Evolutionary conservation across 2,113 vertebrate genomes (phyloP), one percentile per base, ranked within the genome.

Genomic region (Anhinga rufa): DNA sequence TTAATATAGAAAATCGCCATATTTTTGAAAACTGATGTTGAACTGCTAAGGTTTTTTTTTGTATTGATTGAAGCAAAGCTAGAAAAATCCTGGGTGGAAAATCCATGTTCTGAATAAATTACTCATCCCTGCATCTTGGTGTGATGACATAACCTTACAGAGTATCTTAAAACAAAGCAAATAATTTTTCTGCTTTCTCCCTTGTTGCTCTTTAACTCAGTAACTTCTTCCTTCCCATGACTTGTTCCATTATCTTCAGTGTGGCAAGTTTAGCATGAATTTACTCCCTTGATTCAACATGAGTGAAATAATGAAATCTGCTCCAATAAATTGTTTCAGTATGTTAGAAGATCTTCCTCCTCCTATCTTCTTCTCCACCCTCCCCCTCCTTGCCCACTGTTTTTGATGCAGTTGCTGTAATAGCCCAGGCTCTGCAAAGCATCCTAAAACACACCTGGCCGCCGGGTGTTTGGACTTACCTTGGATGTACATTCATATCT

Each of bases 211-310:
- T 95, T 92, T 68, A 65, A 44, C 32, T 86, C 26, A 8, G 24
- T 86, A 64, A 76, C 42, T 38, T 91, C 81, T 92, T 95, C 70
- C 84, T 97, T 95, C 75, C 46, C 42, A 44, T 82, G 62, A 74
- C 32, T 87, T 91, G 51, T 85, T 93, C 66, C 55, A 77, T 90
- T 92, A 66, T 93, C 62, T 92, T 76, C 74, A 79, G 49, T 2
- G 8, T 69, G 77, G 65, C 70, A 86, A 91, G 62, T 72, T 76
- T n/a, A 84, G 26, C 21, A 17, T 66, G 62, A 62, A 51, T 80
- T 82, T 92, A 21, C 16, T 82, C 42, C 25, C 51, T 51, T 40
- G 38, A 40, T 40, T 83, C 58, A 57, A 34, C 38, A 22, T 18
- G 38, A 93, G 54, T 7, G 22, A 82, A 92, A 74, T 20, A 1